Evolutionary conservation across 2,888 invertebrate species (phyloP).

Genomic region (Geotrupes spiniger): DNA sequence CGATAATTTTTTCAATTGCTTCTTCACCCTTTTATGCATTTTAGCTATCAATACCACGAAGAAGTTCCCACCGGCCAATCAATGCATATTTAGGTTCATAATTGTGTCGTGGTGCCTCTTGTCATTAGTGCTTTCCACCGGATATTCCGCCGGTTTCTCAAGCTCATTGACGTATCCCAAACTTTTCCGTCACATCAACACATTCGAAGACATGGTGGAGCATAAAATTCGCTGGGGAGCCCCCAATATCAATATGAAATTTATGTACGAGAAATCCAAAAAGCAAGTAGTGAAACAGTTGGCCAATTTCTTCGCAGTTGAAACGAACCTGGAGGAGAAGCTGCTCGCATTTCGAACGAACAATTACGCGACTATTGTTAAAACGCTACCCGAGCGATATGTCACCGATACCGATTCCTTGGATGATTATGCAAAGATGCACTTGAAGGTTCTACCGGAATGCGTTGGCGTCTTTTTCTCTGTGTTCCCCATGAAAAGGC

Average conservation of each 20-base stretch:
- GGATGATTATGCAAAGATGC: constrained; percentile 20
- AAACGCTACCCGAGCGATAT: constrained; percentile 13
- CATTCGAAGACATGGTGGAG: constrained; percentile 28
- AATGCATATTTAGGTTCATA: constrained; percentile 15
- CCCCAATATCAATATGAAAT: too few relatives aligned
- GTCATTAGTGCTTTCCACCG: constrained; percentile 23
- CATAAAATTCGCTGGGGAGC: constrained; percentile 26
- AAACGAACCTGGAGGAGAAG: constrained; percentile 5
- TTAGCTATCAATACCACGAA: background rate
- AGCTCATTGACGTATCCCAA: too few relatives aligned
- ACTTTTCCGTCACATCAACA: constrained; percentile 24
- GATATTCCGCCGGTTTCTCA: constrained; percentile 30
- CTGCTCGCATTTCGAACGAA: constrained; percentile 11
- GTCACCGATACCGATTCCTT: constrained; percentile 22
- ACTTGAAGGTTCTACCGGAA: constrained; percentile 22
- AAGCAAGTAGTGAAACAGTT: too few relatives aligned
- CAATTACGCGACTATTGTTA: constrained; percentile 21
- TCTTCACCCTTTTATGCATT: background rate
- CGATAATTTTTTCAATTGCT: background rate
- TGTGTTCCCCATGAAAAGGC: constrained; percentile 23
- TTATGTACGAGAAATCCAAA: too few relatives aligned
- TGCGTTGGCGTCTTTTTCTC: constrained; percentile 25
- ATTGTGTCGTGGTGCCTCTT: constrained; percentile 21
- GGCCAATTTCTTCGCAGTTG: constrained; percentile 18
- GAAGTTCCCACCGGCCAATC: constrained; percentile 7